Percentiles rank a stretch among this genome's conserved stretches.
phyloP scores from a whole-genome alignment of 2,113 vertebrate genomes.

The Lophius piscatorius region DNA sequence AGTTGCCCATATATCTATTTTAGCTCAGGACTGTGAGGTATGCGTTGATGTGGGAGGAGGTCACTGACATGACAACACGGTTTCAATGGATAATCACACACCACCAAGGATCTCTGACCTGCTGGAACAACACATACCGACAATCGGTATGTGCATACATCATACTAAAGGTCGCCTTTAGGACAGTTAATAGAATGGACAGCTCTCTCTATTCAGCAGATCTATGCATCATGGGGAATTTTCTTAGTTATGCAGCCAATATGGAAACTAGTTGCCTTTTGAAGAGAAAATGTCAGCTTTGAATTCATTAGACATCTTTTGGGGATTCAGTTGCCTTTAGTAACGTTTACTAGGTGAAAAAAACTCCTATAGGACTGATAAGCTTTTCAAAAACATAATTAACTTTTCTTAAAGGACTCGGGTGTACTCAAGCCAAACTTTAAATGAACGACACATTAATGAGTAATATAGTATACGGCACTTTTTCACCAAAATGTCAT shows the following conservation, averaged over 20 bases:
- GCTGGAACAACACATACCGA: neutral
- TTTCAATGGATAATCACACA: neutral
- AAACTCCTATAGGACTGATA: neutral
- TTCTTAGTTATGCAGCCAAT: conserved; percentile 1
- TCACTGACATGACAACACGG: conserved; percentile 5
- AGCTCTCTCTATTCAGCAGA: neutral
- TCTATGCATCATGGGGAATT: neutral
- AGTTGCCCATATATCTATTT: neutral
- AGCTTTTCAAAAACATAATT: neutral
- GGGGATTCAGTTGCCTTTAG: conserved; percentile 15
- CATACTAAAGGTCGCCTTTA: neutral
- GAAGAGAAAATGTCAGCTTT: conserved; percentile 49
- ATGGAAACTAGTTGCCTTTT: conserved; percentile 32
- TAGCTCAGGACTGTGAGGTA: neutral
- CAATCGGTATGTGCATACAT: neutral
- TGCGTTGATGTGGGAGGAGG: neutral
- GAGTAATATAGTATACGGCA: neutral
- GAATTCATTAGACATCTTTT: conserved; percentile 7
- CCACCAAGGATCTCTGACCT: neutral
- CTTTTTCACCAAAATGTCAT: neutral
- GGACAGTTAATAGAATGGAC: neutral
- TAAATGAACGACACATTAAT: neutral
- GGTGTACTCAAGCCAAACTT: neutral
- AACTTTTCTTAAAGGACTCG: neutral
- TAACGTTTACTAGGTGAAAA: conserved; percentile 17